A percentile compares a stretch with the other conserved stretches of the same genome.
Conservation (phyloP, 2,113 vertebrate species). For the Nerophis lumbriciformis region DNA sequence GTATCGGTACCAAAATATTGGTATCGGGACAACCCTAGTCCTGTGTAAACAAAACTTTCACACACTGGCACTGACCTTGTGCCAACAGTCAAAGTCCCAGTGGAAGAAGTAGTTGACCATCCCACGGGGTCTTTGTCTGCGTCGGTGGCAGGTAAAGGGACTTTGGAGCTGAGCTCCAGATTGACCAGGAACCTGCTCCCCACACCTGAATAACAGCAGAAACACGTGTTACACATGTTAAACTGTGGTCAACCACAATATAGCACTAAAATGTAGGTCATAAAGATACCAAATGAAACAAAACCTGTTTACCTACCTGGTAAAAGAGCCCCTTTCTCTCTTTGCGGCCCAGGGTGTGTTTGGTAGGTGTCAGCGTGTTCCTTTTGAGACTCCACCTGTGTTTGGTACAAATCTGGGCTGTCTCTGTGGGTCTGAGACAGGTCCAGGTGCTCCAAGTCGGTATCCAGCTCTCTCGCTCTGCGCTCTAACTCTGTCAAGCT, state of each 20-base stretch:
- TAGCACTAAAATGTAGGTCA: not conserved
- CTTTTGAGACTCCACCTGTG: constrained; percentile 45
- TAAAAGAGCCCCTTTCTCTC: constrained; percentile 36
- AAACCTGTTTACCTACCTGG: constrained; percentile 41
- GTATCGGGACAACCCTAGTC: too few relatives aligned
- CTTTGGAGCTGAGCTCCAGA: constrained; percentile 51
- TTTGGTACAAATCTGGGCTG: constrained; percentile 38
- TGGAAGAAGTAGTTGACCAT: constrained; percentile 40
- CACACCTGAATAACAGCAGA: constrained; percentile 39
- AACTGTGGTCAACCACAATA: not conserved
- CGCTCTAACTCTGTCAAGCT: constrained; percentile 70
- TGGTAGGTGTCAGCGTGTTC: constrained; percentile 57
- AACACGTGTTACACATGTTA: not conserved
- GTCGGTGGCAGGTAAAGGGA: constrained; percentile 31
- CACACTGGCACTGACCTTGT: constrained; percentile 30
- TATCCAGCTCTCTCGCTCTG: constrained; percentile 64
- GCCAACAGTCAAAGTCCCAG: constrained; percentile 28
- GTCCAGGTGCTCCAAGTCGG: constrained; percentile 60
- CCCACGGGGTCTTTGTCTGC: constrained; percentile 26
- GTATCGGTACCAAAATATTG: too few relatives aligned
- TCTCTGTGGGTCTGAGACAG: constrained; percentile 50
- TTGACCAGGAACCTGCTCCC: constrained; percentile 57
- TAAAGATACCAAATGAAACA: not conserved
- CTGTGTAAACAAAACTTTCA: too few relatives aligned
- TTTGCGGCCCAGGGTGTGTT: constrained; percentile 59